Percentiles rank a stretch among this genome's conserved stretches.
These are phyloP conservation scores for Diaperis boleti DNA, from an alignment of 2,888 invertebrate species.

Conservation along the genomic window DNA sequence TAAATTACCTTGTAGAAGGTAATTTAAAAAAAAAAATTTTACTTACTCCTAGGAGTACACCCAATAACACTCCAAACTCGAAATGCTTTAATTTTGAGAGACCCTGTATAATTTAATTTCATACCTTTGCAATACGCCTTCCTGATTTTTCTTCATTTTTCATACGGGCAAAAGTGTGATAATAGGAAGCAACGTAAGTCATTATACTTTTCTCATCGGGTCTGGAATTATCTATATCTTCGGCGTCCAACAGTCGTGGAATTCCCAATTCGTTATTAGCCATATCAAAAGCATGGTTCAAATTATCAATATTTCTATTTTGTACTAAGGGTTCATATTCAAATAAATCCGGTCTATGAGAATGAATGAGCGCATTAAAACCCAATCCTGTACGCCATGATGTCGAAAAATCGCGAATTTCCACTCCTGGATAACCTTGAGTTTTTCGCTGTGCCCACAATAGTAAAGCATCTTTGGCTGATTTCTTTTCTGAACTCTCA, in stretches of 20 bases:
- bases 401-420: constrained; percentile 90
- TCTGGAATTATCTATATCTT: constrained; percentile 92
- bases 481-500: constrained; percentile 97
- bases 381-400: constrained; percentile 98
- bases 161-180: constrained; percentile 99
- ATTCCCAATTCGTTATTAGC: constrained; percentile 95
- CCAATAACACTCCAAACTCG: too few species aligned
- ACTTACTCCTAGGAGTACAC: too few species aligned
- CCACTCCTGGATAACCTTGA: constrained; percentile 90
- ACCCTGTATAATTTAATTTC: too few species aligned
- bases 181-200: constrained; percentile 98
- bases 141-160: constrained; percentile 99
- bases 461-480: constrained; percentile 97
- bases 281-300: constrained; percentile 97
- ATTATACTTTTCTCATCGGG: constrained; percentile 99
- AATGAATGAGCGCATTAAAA: constrained; percentile 98
- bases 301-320: constrained; percentile 88
- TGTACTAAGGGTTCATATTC: constrained; percentile 85
- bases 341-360: constrained; percentile 96
- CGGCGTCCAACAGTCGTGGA: constrained; percentile 92
- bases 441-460: constrained; percentile 99
- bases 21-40: too few species aligned
- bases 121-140: constrained; percentile 94
- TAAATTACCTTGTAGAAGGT: too few species aligned
- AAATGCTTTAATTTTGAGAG: too few species aligned